Evolutionary conservation across 2,888 invertebrate species (phyloP).

Genomic region (Mythimna vitellina): DNA sequence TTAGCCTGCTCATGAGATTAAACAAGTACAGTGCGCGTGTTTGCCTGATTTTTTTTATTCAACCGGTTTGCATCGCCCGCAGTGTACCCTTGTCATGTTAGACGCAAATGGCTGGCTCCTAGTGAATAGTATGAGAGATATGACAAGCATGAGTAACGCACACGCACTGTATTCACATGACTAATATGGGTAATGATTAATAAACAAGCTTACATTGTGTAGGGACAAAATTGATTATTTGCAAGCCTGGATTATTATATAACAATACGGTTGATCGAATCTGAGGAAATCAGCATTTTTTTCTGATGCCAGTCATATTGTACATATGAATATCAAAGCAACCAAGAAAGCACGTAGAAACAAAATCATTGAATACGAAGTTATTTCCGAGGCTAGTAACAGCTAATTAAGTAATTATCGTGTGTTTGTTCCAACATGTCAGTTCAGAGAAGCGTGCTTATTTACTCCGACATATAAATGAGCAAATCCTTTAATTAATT

Average conservation of each 20-base stretch:
- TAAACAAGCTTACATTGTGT: conserved; percentile 36
- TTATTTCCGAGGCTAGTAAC: conserved; percentile 22
- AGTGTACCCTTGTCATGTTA: conserved; percentile 71
- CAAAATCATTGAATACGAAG: conserved; percentile 9
- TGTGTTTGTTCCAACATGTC: conserved; percentile 46
- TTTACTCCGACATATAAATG: conserved; percentile 52
- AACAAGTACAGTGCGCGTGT: conserved; percentile 81
- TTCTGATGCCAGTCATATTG: background rate
- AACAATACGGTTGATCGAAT: conserved; percentile 6
- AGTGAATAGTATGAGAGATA: conserved; percentile 76
- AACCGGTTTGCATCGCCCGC: conserved; percentile 68
- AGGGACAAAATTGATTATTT: conserved; percentile 41
- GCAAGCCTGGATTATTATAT: conserved; percentile 1
- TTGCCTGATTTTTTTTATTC: conserved; percentile 77
- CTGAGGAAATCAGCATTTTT: background rate
- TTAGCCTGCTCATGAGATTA: conserved; percentile 89
- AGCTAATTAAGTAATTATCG: conserved; percentile 47
- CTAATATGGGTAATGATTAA: conserved; percentile 54
- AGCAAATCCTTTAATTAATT: conserved; percentile 72
- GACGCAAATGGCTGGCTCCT: conserved; percentile 68
- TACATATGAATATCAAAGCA: background rate
- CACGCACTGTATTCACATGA: conserved; percentile 70
- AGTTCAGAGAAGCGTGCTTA: conserved; percentile 41
- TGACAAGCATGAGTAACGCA: conserved; percentile 74
- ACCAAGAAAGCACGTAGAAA: background rate